Evolutionary conservation across 2,113 vertebrate genomes (phyloP).

Genomic region (Rhea pennata): DNA sequence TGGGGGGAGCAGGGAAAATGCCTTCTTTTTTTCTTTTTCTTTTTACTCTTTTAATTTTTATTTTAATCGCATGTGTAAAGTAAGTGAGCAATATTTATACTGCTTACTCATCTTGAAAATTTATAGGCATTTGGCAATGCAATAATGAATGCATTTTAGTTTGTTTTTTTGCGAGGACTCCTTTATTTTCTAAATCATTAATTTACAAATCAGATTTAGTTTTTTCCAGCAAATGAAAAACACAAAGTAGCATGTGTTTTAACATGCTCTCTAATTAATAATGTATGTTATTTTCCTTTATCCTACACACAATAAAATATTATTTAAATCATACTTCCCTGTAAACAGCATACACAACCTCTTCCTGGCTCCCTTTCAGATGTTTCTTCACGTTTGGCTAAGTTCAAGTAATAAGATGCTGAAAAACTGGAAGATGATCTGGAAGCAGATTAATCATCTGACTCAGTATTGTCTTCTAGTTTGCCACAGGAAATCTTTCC

Average conservation of each 20-base stretch:
- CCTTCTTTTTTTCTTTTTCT: not conserved
- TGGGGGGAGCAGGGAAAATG: not conserved
- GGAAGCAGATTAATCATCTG: slow-evolving; percentile 67
- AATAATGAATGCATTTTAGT: not conserved
- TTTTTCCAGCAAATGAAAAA: slow-evolving; percentile 3
- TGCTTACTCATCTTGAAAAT: not conserved
- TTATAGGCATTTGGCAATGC: not conserved
- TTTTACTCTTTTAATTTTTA: not conserved
- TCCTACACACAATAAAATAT: not conserved
- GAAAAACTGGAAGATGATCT: slow-evolving; percentile 33
- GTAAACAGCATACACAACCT: not conserved
- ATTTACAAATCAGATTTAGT: not conserved
- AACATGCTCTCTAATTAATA: not conserved
- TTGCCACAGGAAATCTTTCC: slow-evolving; percentile 62
- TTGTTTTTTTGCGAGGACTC: not conserved
- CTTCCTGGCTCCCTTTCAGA: slow-evolving; percentile 45
- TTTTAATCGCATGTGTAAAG: not conserved
- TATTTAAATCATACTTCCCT: not conserved
- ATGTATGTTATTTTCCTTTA: not conserved
- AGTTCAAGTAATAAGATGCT: slow-evolving; percentile 40
- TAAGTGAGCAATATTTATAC: not conserved
- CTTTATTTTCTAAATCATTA: not conserved
- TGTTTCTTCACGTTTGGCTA: slow-evolving; percentile 61
- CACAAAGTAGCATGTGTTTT: not conserved
- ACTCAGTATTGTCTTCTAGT: slow-evolving; percentile 55